Conservation (phyloP, 92 coral and sea anemone genomes). For the Epizoanthus rinbou region DNA sequence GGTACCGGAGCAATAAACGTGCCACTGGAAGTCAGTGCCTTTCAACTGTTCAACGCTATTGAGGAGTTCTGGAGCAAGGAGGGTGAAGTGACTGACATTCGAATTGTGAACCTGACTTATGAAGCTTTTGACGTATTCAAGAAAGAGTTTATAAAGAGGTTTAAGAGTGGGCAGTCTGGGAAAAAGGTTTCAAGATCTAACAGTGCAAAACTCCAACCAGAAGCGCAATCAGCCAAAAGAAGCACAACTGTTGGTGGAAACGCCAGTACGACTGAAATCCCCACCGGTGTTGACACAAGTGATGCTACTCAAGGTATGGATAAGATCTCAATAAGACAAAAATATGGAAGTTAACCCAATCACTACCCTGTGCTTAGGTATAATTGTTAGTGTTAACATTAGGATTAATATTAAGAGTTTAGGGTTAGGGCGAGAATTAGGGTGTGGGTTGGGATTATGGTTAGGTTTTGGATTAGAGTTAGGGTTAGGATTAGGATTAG, state of each 20-base stretch:
- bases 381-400: too few species aligned
- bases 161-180: slow-evolving; percentile 3
- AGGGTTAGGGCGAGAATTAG: too few species aligned
- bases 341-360: too few species aligned
- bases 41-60: slow-evolving; percentile 32
- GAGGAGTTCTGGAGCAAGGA: slow-evolving; percentile 30
- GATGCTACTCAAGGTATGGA: neutral
- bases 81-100: slow-evolving; percentile 23
- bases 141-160: slow-evolving; percentile 46
- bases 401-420: too few species aligned
- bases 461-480: too few species aligned
- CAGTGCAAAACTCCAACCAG: neutral
- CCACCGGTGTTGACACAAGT: too few species aligned
- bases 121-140: slow-evolving; percentile 22
- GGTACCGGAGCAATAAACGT: slow-evolving; percentile 35
- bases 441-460: too few species aligned
- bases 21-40: slow-evolving; percentile 43
- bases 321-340: neutral
- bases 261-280: neutral
- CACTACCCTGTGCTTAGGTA: too few species aligned
- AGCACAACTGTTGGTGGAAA: neutral
- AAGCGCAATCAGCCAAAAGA: neutral
- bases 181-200: neutral
- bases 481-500: too few species aligned
- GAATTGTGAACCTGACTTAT: slow-evolving; percentile 31